Evolutionary conservation across 2,797 vertebrate species (phyloP).

Genomic region (Crax fasciolata): DNA sequence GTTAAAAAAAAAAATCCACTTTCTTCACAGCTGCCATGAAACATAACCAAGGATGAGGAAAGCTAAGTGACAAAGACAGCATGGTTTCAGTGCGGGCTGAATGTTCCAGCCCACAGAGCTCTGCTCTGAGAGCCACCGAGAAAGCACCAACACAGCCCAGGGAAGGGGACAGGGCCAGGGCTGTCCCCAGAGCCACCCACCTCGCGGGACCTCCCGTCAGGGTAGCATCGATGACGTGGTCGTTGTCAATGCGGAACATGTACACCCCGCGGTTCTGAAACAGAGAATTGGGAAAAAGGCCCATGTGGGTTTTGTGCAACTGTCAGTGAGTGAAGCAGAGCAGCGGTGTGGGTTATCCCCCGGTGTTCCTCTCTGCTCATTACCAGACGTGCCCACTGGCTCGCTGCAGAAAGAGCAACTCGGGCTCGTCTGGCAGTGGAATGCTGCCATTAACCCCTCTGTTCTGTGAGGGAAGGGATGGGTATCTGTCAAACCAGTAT

Average conservation of each 20-base stretch:
- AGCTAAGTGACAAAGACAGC: neutral
- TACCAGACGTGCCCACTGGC: accelerated
- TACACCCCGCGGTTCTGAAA: slow-evolving; percentile 93
- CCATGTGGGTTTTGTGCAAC: neutral
- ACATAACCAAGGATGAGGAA: neutral
- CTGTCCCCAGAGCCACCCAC: slow-evolving; percentile 79
- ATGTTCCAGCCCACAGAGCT: neutral
- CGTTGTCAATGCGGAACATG: slow-evolving; percentile 98
- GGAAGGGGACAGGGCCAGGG: neutral
- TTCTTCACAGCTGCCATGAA: neutral
- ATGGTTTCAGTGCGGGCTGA: neutral
- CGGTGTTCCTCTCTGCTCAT: accelerated
- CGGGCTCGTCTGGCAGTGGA: accelerated
- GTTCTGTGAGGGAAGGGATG: accelerated
- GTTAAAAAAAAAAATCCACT: neutral
- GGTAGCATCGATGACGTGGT: slow-evolving; percentile 95
- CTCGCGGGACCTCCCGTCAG: slow-evolving; percentile 95
- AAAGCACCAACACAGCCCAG: neutral
- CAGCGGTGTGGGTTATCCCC: accelerated
- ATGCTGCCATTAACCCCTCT: accelerated
- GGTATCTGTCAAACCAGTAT: accelerated
- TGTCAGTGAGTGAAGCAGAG: accelerated
- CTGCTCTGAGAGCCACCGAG: neutral
- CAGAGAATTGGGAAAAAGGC: neutral
- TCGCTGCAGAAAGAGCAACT: accelerated